A percentile compares a stretch with the other conserved stretches of the same genome.
Conservation (phyloP, 2,888 invertebrate genomes). For the Caenorhabditis drosophilae region DNA sequence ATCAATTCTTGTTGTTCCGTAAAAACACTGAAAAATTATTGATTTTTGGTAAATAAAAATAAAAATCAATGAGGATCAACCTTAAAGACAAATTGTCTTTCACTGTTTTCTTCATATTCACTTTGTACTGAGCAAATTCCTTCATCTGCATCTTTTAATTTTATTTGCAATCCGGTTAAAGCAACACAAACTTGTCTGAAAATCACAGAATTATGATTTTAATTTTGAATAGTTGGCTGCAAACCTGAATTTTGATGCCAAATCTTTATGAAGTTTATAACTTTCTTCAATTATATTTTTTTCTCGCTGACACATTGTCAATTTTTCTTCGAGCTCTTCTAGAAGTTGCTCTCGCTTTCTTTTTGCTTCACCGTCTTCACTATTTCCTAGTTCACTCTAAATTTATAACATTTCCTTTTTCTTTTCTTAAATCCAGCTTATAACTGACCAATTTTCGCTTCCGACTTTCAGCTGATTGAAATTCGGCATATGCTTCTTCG, state of each 20-base stretch:
- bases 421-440: not conserved
- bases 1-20: constrained; percentile 23
- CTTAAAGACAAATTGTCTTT: constrained; percentile 38
- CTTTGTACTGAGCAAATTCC: constrained; percentile 43
- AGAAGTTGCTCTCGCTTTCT: constrained; percentile 14
- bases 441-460: constrained; percentile 22
- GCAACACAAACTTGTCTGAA: constrained; percentile 38
- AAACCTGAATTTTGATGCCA: constrained; percentile 29
- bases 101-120: constrained; percentile 32
- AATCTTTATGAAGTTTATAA: constrained; percentile 28
- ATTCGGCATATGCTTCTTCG: constrained; percentile 24
- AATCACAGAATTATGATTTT: not conserved
- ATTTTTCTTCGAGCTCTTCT: constrained; percentile 20
- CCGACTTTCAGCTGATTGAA: constrained; percentile 20
- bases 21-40: constrained; percentile 17
- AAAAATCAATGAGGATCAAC: too few species aligned
- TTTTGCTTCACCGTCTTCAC: constrained; percentile 12
- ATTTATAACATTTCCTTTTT: not conserved
- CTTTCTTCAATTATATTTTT: constrained; percentile 32
- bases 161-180: constrained; percentile 48
- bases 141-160: constrained; percentile 42
- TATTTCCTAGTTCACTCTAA: constrained; percentile 3
- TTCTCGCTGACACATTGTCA: constrained; percentile 17
- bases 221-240: not conserved
- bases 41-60: not conserved